A percentile compares a stretch with the other conserved stretches of the same genome.
phyloP scores from a whole-genome alignment of 2,888 invertebrate species.

The Metopia argyrocephala region DNA sequence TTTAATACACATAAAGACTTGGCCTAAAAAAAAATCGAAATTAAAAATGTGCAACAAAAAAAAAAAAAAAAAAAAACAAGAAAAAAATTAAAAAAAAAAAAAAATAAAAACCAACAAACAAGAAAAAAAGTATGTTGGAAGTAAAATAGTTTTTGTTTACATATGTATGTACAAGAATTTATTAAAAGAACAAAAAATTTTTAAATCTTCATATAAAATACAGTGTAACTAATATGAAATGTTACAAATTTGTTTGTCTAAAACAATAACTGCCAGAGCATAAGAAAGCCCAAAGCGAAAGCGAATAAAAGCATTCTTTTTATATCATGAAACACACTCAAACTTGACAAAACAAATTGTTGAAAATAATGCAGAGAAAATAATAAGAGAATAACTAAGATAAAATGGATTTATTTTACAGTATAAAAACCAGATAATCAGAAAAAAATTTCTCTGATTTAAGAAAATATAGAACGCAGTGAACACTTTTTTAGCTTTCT shows the following conservation, averaged over 20 bases:
- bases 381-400: too few relatives aligned
- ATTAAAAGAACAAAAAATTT: constrained; percentile 22
- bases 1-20: too few relatives aligned
- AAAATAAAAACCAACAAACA: constrained; percentile 24
- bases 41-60: background rate
- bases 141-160: constrained; percentile 21
- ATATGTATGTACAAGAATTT: background rate
- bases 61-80: background rate
- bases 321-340: too few relatives aligned
- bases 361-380: too few relatives aligned
- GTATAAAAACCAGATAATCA: too few relatives aligned
- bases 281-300: background rate
- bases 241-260: background rate
- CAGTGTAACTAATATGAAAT: background rate
- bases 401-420: too few relatives aligned
- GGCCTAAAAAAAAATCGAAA: background rate
- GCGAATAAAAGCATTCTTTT: too few relatives aligned
- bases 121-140: constrained; percentile 9
- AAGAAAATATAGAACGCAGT: too few relatives aligned
- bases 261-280: background rate
- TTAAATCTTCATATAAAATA: background rate
- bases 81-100: constrained; percentile 55
- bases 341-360: too few relatives aligned
- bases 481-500: too few relatives aligned
- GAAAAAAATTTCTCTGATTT: too few relatives aligned